These are phyloP conservation scores for Megalopta genalis DNA, from an alignment of 1,140 invertebrate species.

Conservation along the genomic window DNA sequence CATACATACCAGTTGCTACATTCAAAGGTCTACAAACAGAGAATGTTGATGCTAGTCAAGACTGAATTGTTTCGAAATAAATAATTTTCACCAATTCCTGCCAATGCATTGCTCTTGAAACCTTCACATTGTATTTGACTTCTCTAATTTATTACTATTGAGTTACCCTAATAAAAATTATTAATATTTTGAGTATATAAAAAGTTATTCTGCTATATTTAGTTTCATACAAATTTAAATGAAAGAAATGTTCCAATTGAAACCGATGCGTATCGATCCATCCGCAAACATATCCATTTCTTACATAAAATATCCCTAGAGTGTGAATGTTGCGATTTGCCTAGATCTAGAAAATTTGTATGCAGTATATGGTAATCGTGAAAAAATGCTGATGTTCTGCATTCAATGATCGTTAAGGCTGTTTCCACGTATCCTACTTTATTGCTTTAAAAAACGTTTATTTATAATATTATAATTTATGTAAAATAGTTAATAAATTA, in stretches of 20 bases:
- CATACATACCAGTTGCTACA: conserved; percentile 94
- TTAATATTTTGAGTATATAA: too few species aligned
- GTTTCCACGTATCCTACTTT: too few species aligned
- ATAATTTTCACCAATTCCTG: conserved; percentile 51
- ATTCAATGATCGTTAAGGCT: too few species aligned
- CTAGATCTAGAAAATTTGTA: background rate
- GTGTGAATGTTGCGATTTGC: background rate
- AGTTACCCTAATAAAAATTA: too few species aligned
- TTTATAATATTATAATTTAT: too few species aligned
- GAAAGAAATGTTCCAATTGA: background rate
- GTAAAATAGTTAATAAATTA: background rate
- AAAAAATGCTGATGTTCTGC: too few species aligned
- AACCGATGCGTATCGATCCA: background rate
- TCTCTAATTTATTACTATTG: too few species aligned
- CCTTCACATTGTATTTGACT: too few species aligned
- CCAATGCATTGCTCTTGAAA: background rate
- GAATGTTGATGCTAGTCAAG: conserved; percentile 95
- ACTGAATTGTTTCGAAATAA: conserved; percentile 82
- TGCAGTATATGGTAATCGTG: background rate
- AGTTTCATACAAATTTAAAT: background rate
- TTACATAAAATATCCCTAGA: background rate
- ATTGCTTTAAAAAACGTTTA: too few species aligned
- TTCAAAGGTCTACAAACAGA: conserved; percentile 97
- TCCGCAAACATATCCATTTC: background rate
- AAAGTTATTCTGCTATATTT: too few species aligned